These are phyloP conservation scores for Cancer borealis DNA, from an alignment of 2,888 invertebrate genomes.

Conservation along the genomic window DNA sequence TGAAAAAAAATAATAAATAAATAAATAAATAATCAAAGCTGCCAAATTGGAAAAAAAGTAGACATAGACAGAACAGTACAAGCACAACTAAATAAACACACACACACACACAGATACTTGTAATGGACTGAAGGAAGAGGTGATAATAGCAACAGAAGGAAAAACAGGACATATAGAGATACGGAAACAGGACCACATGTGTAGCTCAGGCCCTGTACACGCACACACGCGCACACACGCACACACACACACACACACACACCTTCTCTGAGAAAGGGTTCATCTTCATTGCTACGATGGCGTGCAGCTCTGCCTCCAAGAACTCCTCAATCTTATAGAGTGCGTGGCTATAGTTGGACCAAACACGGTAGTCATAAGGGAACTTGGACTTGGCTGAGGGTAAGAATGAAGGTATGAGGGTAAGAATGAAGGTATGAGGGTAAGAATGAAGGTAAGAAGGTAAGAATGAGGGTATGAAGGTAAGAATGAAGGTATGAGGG, in stretches of 20 bases:
- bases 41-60: too few relatives aligned
- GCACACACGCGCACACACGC: too few relatives aligned
- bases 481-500: background rate
- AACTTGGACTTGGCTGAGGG: slow-evolving; percentile 51
- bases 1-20: too few relatives aligned
- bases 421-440: background rate
- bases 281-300: slow-evolving; percentile 63
- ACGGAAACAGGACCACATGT: too few relatives aligned
- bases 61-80: too few relatives aligned
- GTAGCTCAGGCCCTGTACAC: too few relatives aligned
- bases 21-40: too few relatives aligned
- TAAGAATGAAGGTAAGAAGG: background rate
- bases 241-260: background rate
- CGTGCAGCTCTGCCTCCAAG: slow-evolving; percentile 45
- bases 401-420: background rate
- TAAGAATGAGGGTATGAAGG: background rate
- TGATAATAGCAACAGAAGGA: too few relatives aligned
- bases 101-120: too few relatives aligned
- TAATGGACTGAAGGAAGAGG: too few relatives aligned
- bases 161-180: too few relatives aligned
- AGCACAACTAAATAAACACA: too few relatives aligned
- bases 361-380: slow-evolving; percentile 61
- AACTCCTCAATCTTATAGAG: slow-evolving; percentile 56
- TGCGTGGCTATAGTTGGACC: slow-evolving; percentile 67
- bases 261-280: slow-evolving; percentile 68